Base-by-base conservation (phyloP, 2,113 vertebrate genomes). In the Perca flavescens region DNA sequence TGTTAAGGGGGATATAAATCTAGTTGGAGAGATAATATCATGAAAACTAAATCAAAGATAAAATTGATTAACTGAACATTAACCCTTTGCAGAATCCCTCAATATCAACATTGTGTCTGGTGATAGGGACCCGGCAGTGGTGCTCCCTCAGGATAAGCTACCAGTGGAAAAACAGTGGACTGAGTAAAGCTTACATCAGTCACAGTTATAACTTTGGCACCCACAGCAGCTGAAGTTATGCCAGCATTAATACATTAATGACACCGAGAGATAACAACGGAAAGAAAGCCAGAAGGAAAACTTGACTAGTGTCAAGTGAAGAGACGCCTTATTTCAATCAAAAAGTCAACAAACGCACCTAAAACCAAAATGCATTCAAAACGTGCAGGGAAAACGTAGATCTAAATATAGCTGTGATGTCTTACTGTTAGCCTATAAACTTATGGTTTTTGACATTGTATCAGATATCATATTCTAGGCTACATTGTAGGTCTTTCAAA, bases 231-330 rank as follows among this genome's bases (percentile, higher is more conserved):
- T 58, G 2, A 17, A 17, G 28, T 22, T 70, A 46, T 68, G 74
- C 71, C 80, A 70, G 74, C 61, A 67, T 71, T 77, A 84, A 80
- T 56, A 54, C 46, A 56, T 82, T 79, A 86, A 75, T 81, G 79
- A 76, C 71, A 74, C 36, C 0, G 56, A 79, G 52, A 79, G 34
- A 83, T 69, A 76, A 21, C 88, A 81, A 19, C 43, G 74, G 64
- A 83, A 75, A 70, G 34, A 82, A 81, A 87, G 53, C 50, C 58
- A 60, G 69, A 77, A 66, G 84, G 74, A 86, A 86, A 91, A 83
- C 73, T 64, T 52, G 79, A 87, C 56, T 74, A 13, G 25, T 43
- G 85, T 69, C 66, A 65, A 56, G 54, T 28, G 43, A 47, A 34
- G 36, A 71, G 60, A 62, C 1, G 25, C 36, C 34, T 74, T 6